Evolutionary conservation across 2,888 invertebrate species (phyloP), one percentile per base, ranked within the genome.

Genomic region (Andrena praecox): DNA sequence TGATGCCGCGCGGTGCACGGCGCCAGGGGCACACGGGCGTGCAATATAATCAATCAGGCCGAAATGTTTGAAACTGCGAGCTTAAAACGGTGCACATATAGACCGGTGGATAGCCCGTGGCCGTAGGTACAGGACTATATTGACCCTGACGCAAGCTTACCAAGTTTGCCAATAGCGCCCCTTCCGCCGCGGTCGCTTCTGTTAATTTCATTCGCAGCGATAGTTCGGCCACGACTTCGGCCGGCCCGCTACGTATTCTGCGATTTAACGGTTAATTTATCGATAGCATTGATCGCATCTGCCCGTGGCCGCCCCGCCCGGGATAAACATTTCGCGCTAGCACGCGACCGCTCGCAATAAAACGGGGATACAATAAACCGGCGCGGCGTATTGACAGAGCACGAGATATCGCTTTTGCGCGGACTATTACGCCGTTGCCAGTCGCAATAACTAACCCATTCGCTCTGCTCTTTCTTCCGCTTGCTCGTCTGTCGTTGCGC

Each of bases 161-260:
- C 85, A 87, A 88, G 85, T 88, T 88, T 85, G 72, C 76, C 85
- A 72, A 85, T 85, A 79, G 60, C 72, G 56, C 73, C 79, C 84
- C 84, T 88, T 88, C 77, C 84, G 77, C 63, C 69, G 75, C 70
- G 84, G 73, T 77, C 81, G 78, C 77, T 73, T 80, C 83, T 88
- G 85, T 87, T 87, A 85, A 87, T 88, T 87, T 84, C 75, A 84
- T 77, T 81, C 78, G 56, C 78, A 62, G 68, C 71, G 33, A 33
- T 70, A 64, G 62, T 73, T 76, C n/a, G 56, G 42, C 70, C 50
- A 70, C 73, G 83, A 87, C 85, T 86, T 85, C 52, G 77, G 48
- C 68, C 27, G 35, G 67, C 66, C 72, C 33, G 77, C 70, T 75
- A 78, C 67, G 73, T 20, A 20, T 77, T 82, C 60, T 64, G 42